These are phyloP conservation scores for Sapayoa aenigma DNA, from an alignment of 2,113 vertebrate genomes.

Conservation along the genomic window DNA sequence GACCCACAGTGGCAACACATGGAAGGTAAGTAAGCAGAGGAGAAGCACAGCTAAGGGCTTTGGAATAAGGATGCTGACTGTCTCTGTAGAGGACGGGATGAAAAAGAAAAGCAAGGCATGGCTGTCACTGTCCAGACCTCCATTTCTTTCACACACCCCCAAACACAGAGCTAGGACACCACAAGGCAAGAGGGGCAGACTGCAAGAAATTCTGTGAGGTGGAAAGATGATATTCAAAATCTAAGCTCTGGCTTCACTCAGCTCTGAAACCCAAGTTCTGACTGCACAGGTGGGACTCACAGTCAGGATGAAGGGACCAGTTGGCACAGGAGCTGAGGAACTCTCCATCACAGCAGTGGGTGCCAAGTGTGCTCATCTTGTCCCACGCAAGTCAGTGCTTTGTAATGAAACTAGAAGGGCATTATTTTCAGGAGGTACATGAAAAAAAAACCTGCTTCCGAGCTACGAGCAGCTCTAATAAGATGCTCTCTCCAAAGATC, in stretches of 20 bases:
- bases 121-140: background rate
- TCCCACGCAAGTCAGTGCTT: background rate
- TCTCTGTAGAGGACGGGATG: background rate
- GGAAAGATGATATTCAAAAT: background rate
- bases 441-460: background rate
- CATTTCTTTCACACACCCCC: background rate
- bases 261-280: background rate
- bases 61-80: background rate
- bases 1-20: background rate
- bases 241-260: background rate
- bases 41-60: background rate
- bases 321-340: rapidly evolving
- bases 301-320: background rate
- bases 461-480: background rate
- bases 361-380: background rate
- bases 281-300: background rate
- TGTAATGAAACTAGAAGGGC: background rate
- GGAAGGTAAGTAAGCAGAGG: background rate
- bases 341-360: background rate
- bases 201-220: background rate
- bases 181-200: background rate
- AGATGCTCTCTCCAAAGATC: background rate
- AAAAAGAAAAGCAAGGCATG: background rate
- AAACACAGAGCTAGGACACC: background rate
- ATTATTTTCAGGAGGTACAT: background rate